Evolutionary conservation across 2,797 vertebrate genomes (phyloP).

Genomic region (Paguma larvata): DNA sequence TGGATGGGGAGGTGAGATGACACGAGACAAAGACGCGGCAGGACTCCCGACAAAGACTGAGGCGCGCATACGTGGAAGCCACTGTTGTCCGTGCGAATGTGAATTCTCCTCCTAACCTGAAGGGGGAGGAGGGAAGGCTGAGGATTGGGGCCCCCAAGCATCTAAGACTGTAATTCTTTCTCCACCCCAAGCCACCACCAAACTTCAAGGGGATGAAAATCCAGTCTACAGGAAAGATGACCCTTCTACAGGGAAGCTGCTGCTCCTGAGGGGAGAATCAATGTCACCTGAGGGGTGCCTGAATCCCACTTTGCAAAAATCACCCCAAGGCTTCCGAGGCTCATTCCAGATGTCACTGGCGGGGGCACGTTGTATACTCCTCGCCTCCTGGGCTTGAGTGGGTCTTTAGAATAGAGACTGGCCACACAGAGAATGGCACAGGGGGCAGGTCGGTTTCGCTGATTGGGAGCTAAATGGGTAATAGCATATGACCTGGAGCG

Average conservation of each 20-base stretch:
- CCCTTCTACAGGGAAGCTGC: not conserved
- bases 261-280: not conserved
- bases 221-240: not conserved
- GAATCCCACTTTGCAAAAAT: not conserved
- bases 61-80: not conserved
- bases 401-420: not conserved
- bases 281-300: fast-evolving
- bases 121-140: not conserved
- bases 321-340: not conserved
- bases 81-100: not conserved
- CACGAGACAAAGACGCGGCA: fast-evolving
- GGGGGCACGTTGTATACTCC: not conserved
- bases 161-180: not conserved
- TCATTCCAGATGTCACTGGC: not conserved
- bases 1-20: not conserved
- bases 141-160: not conserved
- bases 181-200: not conserved
- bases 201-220: not conserved
- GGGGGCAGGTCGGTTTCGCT: not conserved
- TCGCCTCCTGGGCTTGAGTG: not conserved
- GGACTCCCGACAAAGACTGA: not conserved
- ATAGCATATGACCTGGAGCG: not conserved
- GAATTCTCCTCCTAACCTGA: not conserved
- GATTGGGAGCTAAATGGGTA: not conserved
- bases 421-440: too few species aligned